These are phyloP conservation scores for Diadromus collaris DNA, from an alignment of 2,888 invertebrate species.

Conservation along the genomic window DNA sequence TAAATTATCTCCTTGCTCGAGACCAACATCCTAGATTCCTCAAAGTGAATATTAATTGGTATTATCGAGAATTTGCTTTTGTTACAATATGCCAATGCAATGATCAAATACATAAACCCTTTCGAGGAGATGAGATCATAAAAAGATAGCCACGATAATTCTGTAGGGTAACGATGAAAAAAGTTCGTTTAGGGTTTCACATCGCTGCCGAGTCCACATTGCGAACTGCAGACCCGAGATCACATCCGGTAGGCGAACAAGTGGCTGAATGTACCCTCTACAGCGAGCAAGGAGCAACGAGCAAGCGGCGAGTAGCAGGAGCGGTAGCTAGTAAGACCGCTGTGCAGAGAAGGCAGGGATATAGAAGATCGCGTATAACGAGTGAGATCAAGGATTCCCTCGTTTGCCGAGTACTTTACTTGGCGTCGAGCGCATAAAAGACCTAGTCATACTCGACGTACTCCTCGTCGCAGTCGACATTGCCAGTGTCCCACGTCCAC, in stretches of 20 bases:
- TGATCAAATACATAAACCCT: not conserved
- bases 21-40: not conserved
- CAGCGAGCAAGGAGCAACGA: constrained; percentile 1
- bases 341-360: constrained; percentile 6
- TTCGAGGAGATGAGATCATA: not conserved
- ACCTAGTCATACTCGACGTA: constrained; percentile 57
- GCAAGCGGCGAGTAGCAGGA: constrained; percentile 5
- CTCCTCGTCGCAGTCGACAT: constrained; percentile 43
- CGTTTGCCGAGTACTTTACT: constrained; percentile 66
- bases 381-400: constrained; percentile 64
- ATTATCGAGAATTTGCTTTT: not conserved
- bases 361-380: constrained; percentile 46
- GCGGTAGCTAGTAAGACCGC: not conserved
- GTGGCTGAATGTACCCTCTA: constrained; percentile 45
- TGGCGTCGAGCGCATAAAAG: constrained; percentile 64
- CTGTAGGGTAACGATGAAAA: not conserved
- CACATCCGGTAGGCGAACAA: constrained; percentile 47
- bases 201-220: constrained; percentile 17
- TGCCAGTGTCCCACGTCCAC: constrained; percentile 30
- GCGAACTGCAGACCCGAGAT: constrained; percentile 40
- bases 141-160: not conserved
- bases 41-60: not conserved
- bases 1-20: too few species aligned
- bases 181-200: not conserved
- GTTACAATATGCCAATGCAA: not conserved